These are phyloP conservation scores for Macaca nemestrina DNA, from an alignment of 2,113 vertebrate species.

Conservation along the genomic window DNA sequence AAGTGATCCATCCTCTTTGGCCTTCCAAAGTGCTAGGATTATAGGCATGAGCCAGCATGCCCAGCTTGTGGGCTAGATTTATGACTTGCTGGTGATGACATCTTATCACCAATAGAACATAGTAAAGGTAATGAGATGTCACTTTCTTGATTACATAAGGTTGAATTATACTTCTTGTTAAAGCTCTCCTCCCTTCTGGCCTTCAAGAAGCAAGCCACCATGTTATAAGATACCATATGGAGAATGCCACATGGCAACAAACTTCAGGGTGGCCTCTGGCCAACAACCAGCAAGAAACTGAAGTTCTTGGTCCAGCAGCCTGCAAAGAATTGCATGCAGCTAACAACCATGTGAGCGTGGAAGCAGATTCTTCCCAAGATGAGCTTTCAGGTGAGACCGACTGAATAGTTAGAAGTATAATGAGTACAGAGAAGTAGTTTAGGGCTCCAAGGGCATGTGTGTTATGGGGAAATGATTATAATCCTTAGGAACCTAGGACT, in stretches of 20 bases:
- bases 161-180: background rate
- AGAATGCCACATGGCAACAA: background rate
- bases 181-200: background rate
- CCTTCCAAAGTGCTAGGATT: no score
- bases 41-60: no score
- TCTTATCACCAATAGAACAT: background rate
- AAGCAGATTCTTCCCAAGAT: background rate
- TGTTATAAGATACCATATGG: background rate
- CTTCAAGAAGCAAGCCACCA: background rate
- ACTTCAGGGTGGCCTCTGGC: background rate
- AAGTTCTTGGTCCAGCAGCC: background rate
- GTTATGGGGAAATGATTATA: background rate
- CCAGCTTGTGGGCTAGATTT: no score
- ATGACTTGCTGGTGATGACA: background rate
- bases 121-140: background rate
- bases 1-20: no score
- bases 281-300: background rate
- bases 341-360: background rate
- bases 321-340: background rate
- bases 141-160: background rate
- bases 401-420: background rate
- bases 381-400: background rate
- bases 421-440: background rate
- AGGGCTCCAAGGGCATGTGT: background rate
- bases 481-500: background rate